Evolutionary conservation across 1,140 invertebrate genomes (phyloP).

Genomic region (Anoplolepis gracilipes): DNA sequence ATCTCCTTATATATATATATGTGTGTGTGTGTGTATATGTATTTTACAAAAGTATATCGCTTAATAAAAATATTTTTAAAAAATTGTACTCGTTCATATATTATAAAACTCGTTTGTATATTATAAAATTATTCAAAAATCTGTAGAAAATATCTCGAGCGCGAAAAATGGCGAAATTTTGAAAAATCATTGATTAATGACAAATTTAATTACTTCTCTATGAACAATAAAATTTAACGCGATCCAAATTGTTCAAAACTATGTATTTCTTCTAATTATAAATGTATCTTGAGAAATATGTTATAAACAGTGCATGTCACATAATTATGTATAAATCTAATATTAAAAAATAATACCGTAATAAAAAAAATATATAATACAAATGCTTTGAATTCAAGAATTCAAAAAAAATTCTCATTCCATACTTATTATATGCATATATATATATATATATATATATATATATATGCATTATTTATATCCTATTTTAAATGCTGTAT

Average conservation of each 20-base stretch:
- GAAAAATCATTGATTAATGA: not conserved
- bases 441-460: no score
- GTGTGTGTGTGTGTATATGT: no score
- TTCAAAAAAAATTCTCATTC: no score
- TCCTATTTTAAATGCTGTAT: not conserved
- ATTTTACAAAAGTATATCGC: not conserved
- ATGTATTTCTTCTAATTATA: constrained; percentile 4
- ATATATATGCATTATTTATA: no score
- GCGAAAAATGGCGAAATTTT: not conserved
- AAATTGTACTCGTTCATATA: not conserved
- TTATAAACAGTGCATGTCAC: not conserved
- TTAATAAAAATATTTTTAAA: not conserved
- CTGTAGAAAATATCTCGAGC: not conserved
- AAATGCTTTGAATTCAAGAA: no score
- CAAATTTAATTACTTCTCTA: not conserved
- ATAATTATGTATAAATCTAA: not conserved
- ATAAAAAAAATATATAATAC: no score
- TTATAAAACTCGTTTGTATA: no score
- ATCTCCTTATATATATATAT: not conserved
- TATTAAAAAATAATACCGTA: no score
- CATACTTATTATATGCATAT: no score
- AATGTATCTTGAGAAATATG: not conserved
- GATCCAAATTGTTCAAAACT: not conserved
- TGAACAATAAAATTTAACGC: not conserved
- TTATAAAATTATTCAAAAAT: not conserved